Evolutionary conservation across 1,140 invertebrate species (phyloP).

Genomic region (Eciton burchellii): DNA sequence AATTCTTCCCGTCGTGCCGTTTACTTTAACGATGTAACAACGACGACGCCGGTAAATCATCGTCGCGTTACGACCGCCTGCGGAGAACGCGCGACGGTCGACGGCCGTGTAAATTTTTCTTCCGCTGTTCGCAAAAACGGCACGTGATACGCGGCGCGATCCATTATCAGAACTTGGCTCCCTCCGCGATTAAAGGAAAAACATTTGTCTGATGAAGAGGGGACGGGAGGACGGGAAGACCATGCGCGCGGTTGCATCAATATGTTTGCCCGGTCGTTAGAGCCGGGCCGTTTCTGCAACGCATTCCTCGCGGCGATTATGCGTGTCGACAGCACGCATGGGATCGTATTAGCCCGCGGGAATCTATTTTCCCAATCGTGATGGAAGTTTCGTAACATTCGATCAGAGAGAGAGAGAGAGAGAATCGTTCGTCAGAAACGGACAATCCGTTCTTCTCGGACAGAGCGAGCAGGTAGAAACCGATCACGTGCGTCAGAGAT

Average conservation of each 20-base stretch:
- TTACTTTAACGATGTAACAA: slow-evolving; percentile 23
- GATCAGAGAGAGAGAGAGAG: no score
- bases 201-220: not conserved
- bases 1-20: slow-evolving; percentile 36
- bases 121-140: not conserved
- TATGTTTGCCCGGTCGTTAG: not conserved
- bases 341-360: not conserved
- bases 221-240: not conserved
- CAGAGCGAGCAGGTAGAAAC: not conserved
- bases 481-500: not conserved
- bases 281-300: not conserved
- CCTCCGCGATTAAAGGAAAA: not conserved
- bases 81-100: slow-evolving; percentile 3
- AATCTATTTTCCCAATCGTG: not conserved
- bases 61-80: not conserved
- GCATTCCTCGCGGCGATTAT: not conserved
- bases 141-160: not conserved
- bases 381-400: no score
- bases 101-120: slow-evolving; percentile 10
- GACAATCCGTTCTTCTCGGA: no score
- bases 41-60: slow-evolving; percentile 15
- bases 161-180: slow-evolving; percentile 5
- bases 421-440: no score
- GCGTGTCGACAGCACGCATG: not conserved
- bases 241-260: not conserved